A percentile compares a stretch with the other conserved stretches of the same genome.
Evolutionary conservation across 2,113 vertebrate species (phyloP).

Genomic region (Mastomys natalensis): DNA sequence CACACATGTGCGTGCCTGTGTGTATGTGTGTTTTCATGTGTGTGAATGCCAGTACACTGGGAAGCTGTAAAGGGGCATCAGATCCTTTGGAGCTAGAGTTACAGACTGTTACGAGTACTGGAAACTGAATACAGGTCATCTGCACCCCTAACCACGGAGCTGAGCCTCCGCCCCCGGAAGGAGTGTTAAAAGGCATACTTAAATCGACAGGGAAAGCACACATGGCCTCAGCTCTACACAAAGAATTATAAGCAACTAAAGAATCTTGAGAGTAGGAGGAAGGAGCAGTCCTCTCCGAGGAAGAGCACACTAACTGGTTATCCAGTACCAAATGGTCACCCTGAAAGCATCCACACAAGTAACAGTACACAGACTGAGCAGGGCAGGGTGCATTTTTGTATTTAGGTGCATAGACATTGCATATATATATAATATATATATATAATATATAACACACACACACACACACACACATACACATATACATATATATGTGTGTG

Average conservation of each 20-base stretch:
- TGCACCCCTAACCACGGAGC: background rate
- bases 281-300: background rate
- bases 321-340: background rate
- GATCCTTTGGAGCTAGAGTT: background rate
- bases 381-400: background rate
- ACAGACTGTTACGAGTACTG: background rate
- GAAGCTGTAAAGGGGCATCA: background rate
- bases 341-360: background rate
- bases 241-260: background rate
- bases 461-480: too few species aligned
- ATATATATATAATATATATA: background rate
- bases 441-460: too few species aligned
- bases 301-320: background rate
- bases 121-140: background rate
- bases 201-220: background rate
- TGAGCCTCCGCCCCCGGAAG: background rate
- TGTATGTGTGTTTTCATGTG: background rate
- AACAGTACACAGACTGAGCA: background rate
- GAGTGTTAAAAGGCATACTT: background rate
- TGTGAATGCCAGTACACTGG: background rate
- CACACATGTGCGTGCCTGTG: background rate
- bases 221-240: background rate
- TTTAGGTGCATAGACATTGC: background rate
- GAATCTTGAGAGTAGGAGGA: background rate
- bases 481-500: too few species aligned